phyloP scores from a whole-genome alignment of 2,113 vertebrate genomes.

The Choloepus hoffmanni region DNA sequence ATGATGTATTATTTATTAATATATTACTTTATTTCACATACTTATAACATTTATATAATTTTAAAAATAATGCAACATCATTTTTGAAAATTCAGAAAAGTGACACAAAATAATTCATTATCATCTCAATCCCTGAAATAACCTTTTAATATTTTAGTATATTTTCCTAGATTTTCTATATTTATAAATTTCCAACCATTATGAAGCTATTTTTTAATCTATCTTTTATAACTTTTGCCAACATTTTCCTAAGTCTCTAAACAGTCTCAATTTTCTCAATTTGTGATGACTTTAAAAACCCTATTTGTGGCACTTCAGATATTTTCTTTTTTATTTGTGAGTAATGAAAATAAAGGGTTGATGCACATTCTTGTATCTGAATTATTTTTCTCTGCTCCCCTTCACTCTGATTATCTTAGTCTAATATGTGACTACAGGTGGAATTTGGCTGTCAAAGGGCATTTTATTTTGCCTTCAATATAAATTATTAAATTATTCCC shows the following conservation, averaged over 20 bases:
- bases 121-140: not conserved
- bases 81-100: not conserved
- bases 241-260: not conserved
- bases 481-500: not conserved
- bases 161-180: not conserved
- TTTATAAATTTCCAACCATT: not conserved
- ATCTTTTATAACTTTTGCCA: not conserved
- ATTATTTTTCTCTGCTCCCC: not conserved
- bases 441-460: not conserved
- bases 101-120: not conserved
- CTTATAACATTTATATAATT: not conserved
- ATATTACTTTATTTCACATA: too few species aligned
- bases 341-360: not conserved
- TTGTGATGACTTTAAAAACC: not conserved
- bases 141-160: not conserved
- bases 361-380: not conserved
- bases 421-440: not conserved
- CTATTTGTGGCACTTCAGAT: not conserved
- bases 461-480: not conserved
- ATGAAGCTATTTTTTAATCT: not conserved
- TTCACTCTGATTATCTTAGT: not conserved
- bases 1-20: too few species aligned
- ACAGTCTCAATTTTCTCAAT: not conserved
- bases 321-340: not conserved
- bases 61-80: not conserved